Conservation (phyloP, 2,888 invertebrate genomes). For the Capitulum mitella region DNA sequence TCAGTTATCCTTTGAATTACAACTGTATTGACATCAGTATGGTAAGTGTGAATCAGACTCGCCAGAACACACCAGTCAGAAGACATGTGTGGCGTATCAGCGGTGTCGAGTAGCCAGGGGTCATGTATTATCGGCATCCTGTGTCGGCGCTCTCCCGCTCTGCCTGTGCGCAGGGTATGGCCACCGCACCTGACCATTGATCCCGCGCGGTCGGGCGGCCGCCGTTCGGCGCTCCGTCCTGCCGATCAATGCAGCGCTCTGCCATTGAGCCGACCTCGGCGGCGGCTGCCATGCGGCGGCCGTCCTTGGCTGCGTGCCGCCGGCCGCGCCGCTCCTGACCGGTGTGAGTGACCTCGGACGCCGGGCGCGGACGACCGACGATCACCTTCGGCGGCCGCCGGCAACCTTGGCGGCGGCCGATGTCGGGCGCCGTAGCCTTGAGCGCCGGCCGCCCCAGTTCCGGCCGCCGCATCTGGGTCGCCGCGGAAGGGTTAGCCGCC, state of each 20-base stretch:
- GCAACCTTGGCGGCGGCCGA: background rate
- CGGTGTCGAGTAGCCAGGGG: too few relatives aligned
- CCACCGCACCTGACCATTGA: constrained; percentile 8
- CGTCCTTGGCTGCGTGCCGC: constrained; percentile 29
- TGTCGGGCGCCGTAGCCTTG: background rate
- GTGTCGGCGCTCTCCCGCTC: background rate
- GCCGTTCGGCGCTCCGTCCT: background rate
- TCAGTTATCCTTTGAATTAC: too few relatives aligned
- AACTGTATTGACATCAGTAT: too few relatives aligned
- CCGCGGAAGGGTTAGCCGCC: background rate
- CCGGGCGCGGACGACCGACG: background rate
- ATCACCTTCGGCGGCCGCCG: background rate
- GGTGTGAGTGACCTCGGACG: constrained; percentile 6
- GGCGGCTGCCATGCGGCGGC: constrained; percentile 27
- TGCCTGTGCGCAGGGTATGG: background rate
- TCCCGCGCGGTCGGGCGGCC: background rate
- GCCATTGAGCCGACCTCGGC: constrained; percentile 25
- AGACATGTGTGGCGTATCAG: too few relatives aligned
- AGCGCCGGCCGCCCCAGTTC: background rate
- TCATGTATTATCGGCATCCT: too few relatives aligned
- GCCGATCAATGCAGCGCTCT: background rate
- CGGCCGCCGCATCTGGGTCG: background rate
- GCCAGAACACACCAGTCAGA: too few relatives aligned
- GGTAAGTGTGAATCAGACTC: too few relatives aligned
- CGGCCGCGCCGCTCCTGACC: constrained; percentile 29